Conservation (phyloP, 2,797 vertebrate species). For the Phoeniculus purpureus region DNA sequence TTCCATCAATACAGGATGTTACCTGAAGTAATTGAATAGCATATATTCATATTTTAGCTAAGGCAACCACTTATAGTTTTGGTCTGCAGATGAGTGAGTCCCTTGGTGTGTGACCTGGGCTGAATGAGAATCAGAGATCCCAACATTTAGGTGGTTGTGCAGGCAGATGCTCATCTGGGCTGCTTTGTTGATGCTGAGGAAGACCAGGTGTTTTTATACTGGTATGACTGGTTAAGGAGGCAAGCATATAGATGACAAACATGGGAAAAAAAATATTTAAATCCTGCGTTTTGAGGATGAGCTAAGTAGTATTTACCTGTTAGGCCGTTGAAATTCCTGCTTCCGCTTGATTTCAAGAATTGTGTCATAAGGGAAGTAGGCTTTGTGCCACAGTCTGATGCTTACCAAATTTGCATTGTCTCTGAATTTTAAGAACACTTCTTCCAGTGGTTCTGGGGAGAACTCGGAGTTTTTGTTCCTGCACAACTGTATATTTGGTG, state of each 20-base stretch:
- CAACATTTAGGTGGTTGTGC: neutral
- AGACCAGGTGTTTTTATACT: neutral
- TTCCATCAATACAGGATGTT: neutral
- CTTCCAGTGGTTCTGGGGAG: neutral
- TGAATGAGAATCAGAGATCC: neutral
- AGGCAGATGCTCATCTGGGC: neutral
- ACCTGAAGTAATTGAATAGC: neutral
- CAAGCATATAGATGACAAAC: neutral
- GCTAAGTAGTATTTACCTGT: neutral
- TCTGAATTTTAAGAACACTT: neutral
- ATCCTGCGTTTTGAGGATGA: neutral
- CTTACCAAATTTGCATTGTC: neutral
- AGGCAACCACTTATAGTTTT: neutral
- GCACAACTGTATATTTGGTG: neutral
- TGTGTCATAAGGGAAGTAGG: neutral
- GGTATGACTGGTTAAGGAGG: neutral
- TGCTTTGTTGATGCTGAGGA: neutral
- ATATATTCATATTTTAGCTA: neutral
- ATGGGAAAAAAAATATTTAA: neutral
- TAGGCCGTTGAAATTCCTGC: neutral
- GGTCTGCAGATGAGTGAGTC: neutral
- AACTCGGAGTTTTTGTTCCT: neutral
- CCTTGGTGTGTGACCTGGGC: neutral
- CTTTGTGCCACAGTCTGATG: neutral
- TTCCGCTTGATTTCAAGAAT: neutral